These are phyloP conservation scores for Synanthedon vespiformis DNA, from an alignment of 2,888 invertebrate species.

Conservation along the genomic window DNA sequence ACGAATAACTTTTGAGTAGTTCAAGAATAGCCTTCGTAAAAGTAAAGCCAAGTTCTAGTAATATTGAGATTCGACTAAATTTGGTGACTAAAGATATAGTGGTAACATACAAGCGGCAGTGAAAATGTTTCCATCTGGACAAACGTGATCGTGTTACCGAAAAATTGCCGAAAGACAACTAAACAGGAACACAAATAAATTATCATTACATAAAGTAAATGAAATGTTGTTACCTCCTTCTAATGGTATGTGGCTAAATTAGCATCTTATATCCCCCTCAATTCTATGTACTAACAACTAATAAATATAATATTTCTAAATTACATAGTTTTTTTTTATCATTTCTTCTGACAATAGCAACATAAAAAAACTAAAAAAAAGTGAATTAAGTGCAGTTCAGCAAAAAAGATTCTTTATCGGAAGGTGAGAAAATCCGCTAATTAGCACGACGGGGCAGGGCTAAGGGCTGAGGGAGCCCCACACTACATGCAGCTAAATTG, in stretches of 20 bases:
- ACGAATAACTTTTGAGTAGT: too few species aligned
- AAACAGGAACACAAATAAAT: background rate
- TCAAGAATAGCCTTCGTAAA: too few species aligned
- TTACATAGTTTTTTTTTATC: too few species aligned
- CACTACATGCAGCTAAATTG: slow-evolving; percentile 36
- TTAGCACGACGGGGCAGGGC: slow-evolving; percentile 40
- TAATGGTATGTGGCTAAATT: too few species aligned
- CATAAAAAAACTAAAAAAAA: slow-evolving; percentile 21
- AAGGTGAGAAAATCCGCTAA: slow-evolving; percentile 67
- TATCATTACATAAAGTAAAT: background rate
- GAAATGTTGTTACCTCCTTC: background rate
- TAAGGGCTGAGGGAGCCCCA: slow-evolving; percentile 2
- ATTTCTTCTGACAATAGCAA: slow-evolving; percentile 2
- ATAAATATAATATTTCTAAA: too few species aligned
- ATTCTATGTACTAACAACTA: background rate
- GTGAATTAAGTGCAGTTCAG: slow-evolving; percentile 16
- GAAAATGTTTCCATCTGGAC: background rate
- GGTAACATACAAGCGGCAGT: too few species aligned
- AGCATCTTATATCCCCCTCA: too few species aligned
- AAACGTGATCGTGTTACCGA: background rate
- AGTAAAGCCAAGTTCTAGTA: too few species aligned
- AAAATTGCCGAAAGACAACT: background rate
- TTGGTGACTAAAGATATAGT: too few species aligned
- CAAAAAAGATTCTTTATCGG: slow-evolving; percentile 43
- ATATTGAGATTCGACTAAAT: too few species aligned